Evolutionary conservation across 2,888 invertebrate genomes (phyloP), one percentile per base, ranked within the genome.

Genomic region (Sisyra terminalis): DNA sequence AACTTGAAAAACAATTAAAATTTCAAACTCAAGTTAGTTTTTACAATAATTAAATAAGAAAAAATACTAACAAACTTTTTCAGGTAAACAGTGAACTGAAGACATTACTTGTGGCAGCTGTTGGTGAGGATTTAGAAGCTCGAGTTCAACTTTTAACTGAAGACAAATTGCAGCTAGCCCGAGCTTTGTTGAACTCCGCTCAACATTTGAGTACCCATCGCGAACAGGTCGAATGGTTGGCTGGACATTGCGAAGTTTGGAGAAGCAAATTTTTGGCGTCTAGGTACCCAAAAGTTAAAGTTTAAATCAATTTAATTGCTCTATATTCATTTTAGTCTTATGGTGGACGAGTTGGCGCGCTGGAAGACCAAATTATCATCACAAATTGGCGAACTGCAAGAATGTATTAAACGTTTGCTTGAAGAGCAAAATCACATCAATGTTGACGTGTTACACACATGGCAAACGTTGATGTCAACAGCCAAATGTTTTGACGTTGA

Each of bases 221-320:
- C 65, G 93, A 94, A 59, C 87, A 90, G 65, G 83, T 89, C 3
- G 94, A 96, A 58, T 86, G 85, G 72, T 64, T 94, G 30, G 85
- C 88, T 13, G 89, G 93, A 0, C 90, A 93, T 56, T 89, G 90
- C 57, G 93, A 96, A 66, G 89, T 94, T 40, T 96, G 93, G 93
- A 73, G 90, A 48, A 92, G 90, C 57, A 96, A 94, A 73, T 96
- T 90, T 63, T 68, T 93, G 51, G 93, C 94, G 16, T 88, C 88
- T 67, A 86, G 85, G 85, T 85, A 65, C n/a, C n/a, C n/a, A 47
- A 11, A 10, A 11, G 10, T 39, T 39, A n/a, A 11, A 24, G 2
- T n/a, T n/a, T n/a, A n/a, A n/a, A n/a, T n/a, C n/a, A n/a, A n/a
- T n/a, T n/a, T n/a, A n/a, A n/a, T n/a, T n/a, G n/a, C n/a, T 14